Conservation (phyloP, 2,888 invertebrate genomes). For the Altica lythri region DNA sequence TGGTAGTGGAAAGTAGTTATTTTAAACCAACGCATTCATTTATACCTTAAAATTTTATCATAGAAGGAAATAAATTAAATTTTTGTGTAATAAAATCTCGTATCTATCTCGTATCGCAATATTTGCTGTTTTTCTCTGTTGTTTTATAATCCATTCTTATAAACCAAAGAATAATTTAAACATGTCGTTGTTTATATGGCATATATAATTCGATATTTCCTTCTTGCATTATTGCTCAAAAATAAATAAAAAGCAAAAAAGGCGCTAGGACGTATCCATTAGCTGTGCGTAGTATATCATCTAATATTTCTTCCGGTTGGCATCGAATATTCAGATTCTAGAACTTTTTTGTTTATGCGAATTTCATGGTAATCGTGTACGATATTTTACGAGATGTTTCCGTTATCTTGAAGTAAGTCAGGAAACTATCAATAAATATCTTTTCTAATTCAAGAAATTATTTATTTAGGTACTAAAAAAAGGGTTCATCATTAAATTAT, state of each 20-base stretch:
- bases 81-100: too few relatives aligned
- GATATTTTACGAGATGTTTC: constrained; percentile 29
- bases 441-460: constrained; percentile 23
- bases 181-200: background rate
- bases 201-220: background rate
- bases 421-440: constrained; percentile 26
- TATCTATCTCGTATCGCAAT: too few relatives aligned
- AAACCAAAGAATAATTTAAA: too few relatives aligned
- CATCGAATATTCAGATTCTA: constrained; percentile 52
- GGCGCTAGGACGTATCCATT: constrained; percentile 48
- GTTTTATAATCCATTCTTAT: too few relatives aligned
- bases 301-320: constrained; percentile 54
- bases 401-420: constrained; percentile 20
- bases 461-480: constrained; percentile 7
- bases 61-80: too few relatives aligned
- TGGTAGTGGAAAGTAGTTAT: too few relatives aligned
- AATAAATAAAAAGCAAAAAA: constrained; percentile 39
- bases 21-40: too few relatives aligned
- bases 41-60: too few relatives aligned
- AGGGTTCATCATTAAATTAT: background rate
- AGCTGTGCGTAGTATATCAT: constrained; percentile 48
- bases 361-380: constrained; percentile 50
- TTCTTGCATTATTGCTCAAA: constrained; percentile 15
- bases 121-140: too few relatives aligned
- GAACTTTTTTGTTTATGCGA: constrained; percentile 52